A percentile compares a stretch with the other conserved stretches of the same genome.
Evolutionary conservation across 1,140 invertebrate species (phyloP).

Genomic region (Kradibia gibbosae): DNA sequence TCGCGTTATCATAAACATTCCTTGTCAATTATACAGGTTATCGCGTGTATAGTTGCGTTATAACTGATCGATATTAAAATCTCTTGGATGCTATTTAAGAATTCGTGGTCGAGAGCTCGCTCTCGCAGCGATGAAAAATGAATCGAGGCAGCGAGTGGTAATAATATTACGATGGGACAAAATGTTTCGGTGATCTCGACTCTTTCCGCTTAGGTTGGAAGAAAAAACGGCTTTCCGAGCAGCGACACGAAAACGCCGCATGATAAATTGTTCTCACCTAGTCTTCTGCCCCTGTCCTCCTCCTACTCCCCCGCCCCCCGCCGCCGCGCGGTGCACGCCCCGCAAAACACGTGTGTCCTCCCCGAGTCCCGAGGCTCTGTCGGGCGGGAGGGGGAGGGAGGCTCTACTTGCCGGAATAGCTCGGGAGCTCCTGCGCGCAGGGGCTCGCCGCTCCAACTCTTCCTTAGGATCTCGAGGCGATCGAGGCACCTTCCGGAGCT

Average conservation of each 20-base stretch:
- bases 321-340: too few species aligned
- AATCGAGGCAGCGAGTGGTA: background rate
- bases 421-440: too few species aligned
- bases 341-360: too few species aligned
- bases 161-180: background rate
- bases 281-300: background rate
- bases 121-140: background rate
- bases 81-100: background rate
- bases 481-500: too few species aligned
- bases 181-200: background rate
- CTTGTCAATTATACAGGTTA: background rate
- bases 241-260: background rate
- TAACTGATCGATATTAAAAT: background rate
- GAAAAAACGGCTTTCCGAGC: background rate
- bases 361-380: too few species aligned
- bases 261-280: slow-evolving; percentile 9
- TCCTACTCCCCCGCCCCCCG: background rate
- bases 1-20: background rate
- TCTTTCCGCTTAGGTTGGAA: background rate
- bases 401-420: too few species aligned
- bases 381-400: too few species aligned
- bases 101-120: background rate
- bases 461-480: too few species aligned
- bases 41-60: background rate
- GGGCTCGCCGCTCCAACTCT: too few species aligned